Evolutionary conservation across 2,888 invertebrate species (phyloP).

Genomic region (Lycocerus yunnanus): DNA sequence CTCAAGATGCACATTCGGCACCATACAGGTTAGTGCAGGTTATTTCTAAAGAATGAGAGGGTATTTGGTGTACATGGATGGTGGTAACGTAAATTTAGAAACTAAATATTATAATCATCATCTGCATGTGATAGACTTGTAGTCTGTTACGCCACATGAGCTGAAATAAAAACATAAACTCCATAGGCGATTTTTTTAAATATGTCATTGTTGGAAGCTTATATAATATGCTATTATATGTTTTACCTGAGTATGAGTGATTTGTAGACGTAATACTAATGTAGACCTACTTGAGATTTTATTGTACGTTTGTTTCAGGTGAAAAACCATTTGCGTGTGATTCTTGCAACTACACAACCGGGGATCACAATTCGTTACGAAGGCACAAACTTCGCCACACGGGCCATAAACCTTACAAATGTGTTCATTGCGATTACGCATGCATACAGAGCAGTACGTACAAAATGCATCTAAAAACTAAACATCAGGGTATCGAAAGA

Average conservation of each 20-base stretch:
- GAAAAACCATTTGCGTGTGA: slow-evolving; percentile 80
- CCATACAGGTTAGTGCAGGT: slow-evolving; percentile 70
- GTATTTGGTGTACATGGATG: too few relatives aligned
- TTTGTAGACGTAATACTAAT: too few relatives aligned
- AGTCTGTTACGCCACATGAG: too few relatives aligned
- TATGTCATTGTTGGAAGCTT: too few relatives aligned
- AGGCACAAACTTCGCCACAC: slow-evolving; percentile 79
- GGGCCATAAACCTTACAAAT: slow-evolving; percentile 75
- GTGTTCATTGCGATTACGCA: slow-evolving; percentile 77
- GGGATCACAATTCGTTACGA: slow-evolving; percentile 81
- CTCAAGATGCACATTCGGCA: slow-evolving; percentile 70
- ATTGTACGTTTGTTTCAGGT: slow-evolving; percentile 55
- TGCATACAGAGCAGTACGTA: slow-evolving; percentile 81
- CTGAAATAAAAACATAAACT: too few relatives aligned
- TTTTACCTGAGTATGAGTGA: too few relatives aligned
- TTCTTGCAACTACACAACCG: slow-evolving; percentile 71
- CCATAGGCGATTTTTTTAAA: too few relatives aligned
- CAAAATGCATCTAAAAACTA: slow-evolving; percentile 76
- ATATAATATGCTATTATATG: too few relatives aligned
- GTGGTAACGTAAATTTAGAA: too few relatives aligned
- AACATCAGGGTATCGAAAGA: slow-evolving; percentile 73
- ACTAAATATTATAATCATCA: too few relatives aligned
- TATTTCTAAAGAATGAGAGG: too few relatives aligned
- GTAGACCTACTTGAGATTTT: not conserved
- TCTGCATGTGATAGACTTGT: too few relatives aligned